Base-by-base conservation (phyloP, 2,797 vertebrate genomes). In the Takifugu rubripes region DNA sequence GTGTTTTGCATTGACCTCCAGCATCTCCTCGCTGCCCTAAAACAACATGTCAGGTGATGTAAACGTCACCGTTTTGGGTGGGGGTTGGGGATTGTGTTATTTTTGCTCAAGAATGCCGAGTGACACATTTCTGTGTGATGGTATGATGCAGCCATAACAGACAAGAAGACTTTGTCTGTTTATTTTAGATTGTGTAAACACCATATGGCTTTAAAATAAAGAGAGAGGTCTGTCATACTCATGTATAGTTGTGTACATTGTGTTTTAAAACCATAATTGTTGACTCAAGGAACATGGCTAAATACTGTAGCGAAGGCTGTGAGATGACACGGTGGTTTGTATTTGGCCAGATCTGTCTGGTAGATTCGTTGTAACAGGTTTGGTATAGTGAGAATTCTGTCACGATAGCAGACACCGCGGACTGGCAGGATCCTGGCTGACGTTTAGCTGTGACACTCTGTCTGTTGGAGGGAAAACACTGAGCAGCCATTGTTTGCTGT, bases 401-500 rank as follows among this genome's bases (percentile, higher is more conserved):
- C n/a, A 21, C 44, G 44, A 57, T 11, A 8, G 48, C 5, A 10
- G 56, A 46, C 25, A 0, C 21, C 31, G 45, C 11, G 47, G 55
- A 56, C 55, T 29, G 46, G 59, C 64, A 33, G 36, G 27, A 45
- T 52, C 21, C 48, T 6, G 25, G 49, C 49, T 59, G 70, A 53
- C 33, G 46, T 64, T 63, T 54, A 21, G 51, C 1, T 5, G 51
- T 52, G 60, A 62, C 62, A 1, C 55, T 14, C 60, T 31, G 62
- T 31, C 49, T 14, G 44, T 25, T 6, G 2, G 10, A 54, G 33
- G 24, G 59, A 47, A 46, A 21, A 5, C 58, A 68, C 77, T 70
- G 64, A 43, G 67, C 52, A 57, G 43, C 66, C 70, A 73, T 83
- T 83, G 81, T 81, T 78, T 43, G 26, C 60, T 42, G 43, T 57